phyloP scores from a whole-genome alignment of 2,888 invertebrate genomes.

The Andrena bucephala region DNA sequence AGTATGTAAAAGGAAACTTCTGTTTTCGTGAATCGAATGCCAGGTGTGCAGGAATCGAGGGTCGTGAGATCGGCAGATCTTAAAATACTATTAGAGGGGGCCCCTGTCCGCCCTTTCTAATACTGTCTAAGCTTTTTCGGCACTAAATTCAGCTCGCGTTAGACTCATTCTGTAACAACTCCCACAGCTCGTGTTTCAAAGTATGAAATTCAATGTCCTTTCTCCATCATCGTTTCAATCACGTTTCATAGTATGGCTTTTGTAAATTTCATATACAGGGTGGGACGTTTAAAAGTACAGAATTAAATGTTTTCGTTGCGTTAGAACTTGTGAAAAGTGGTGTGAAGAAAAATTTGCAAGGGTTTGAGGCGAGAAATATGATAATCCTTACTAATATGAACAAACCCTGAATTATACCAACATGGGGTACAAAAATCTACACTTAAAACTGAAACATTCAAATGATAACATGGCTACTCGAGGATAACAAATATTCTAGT shows the following conservation, averaged over 20 bases:
- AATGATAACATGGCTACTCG: too few relatives aligned
- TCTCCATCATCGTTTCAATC: not conserved
- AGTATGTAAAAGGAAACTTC: slow-evolving; percentile 32
- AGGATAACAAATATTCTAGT: too few relatives aligned
- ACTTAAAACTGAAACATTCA: too few relatives aligned
- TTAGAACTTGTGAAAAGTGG: too few relatives aligned
- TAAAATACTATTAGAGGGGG: slow-evolving; percentile 47
- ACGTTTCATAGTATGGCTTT: not conserved
- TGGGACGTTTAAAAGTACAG: too few relatives aligned
- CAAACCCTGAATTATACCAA: too few relatives aligned
- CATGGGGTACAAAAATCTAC: too few relatives aligned
- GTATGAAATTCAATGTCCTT: not conserved
- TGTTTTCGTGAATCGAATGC: slow-evolving; percentile 43
- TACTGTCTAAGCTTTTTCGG: slow-evolving; percentile 16
- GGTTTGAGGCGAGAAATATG: too few relatives aligned
- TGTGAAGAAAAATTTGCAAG: too few relatives aligned
- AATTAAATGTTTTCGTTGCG: too few relatives aligned
- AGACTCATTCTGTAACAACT: not conserved
- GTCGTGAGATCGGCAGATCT: slow-evolving; percentile 38
- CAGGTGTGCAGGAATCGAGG: slow-evolving; percentile 55
- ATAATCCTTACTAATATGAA: too few relatives aligned
- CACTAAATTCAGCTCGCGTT: slow-evolving; percentile 8
- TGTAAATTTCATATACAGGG: too few relatives aligned
- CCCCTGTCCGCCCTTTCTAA: slow-evolving; percentile 29
- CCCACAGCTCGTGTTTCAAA: not conserved